Conservation (phyloP, 2,888 invertebrate species). For the Meganola albula region DNA sequence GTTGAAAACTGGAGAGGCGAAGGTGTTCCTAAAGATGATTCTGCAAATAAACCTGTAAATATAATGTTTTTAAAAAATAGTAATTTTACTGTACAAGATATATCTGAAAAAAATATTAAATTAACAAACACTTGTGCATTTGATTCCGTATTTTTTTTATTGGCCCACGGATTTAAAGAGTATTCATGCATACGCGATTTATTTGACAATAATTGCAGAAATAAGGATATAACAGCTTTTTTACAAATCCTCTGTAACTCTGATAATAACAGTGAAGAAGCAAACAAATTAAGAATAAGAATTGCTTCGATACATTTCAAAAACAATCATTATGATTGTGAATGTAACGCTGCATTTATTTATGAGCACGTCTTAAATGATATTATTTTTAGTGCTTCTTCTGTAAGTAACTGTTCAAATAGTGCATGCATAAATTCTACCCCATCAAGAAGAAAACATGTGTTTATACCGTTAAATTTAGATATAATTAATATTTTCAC, state of each 20-base stretch:
- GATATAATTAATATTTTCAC: slow-evolving; percentile 17
- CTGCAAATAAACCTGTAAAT: slow-evolving; percentile 16
- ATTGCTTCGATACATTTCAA: too few relatives aligned
- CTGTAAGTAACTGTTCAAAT: slow-evolving; percentile 16
- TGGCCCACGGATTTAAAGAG: slow-evolving; percentile 16
- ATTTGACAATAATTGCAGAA: slow-evolving; percentile 17
- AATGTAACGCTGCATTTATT: too few relatives aligned
- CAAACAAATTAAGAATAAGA: slow-evolving; percentile 17
- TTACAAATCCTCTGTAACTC: slow-evolving; percentile 15
- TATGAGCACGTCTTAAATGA: slow-evolving; percentile 3
- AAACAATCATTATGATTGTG: too few relatives aligned
- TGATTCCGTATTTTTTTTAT: slow-evolving; percentile 17
- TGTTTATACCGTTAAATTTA: slow-evolving; percentile 15
- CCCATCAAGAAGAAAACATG: slow-evolving; percentile 15
- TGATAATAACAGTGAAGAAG: slow-evolving; percentile 15
- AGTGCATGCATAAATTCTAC: slow-evolving; percentile 16
- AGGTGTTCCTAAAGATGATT: slow-evolving; percentile 15
- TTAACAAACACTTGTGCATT: slow-evolving; percentile 16
- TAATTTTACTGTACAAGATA: slow-evolving; percentile 14
- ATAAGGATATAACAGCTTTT: slow-evolving; percentile 18
- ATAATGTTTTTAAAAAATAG: slow-evolving; percentile 15
- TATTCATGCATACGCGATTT: slow-evolving; percentile 15
- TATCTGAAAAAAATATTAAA: slow-evolving; percentile 13
- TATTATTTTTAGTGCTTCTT: slow-evolving; percentile 1
- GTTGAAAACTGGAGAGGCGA: slow-evolving; percentile 17